Evolutionary conservation across 2,113 vertebrate species (phyloP).

Genomic region (Acanthochromis polyacanthus): DNA sequence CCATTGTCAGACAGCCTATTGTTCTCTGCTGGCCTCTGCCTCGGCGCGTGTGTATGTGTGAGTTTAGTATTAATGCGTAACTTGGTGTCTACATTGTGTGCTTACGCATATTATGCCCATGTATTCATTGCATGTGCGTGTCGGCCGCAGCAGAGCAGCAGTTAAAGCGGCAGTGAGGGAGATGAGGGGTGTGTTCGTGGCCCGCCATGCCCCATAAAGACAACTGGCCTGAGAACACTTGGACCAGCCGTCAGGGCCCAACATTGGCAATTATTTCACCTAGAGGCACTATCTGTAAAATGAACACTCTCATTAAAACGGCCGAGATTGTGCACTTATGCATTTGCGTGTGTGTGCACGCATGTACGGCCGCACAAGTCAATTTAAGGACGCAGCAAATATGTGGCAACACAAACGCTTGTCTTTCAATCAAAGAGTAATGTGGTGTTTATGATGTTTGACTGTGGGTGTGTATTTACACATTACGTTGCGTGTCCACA

Average conservation of each 20-base stretch:
- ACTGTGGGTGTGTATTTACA: constrained; percentile 58
- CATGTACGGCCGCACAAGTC: constrained; percentile 9
- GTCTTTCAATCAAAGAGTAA: constrained; percentile 74
- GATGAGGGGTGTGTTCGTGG: constrained; percentile 59
- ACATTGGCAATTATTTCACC: constrained; percentile 79
- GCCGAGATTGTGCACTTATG: constrained; percentile 38
- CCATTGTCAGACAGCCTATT: constrained; percentile 79
- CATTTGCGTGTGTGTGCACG: constrained; percentile 6
- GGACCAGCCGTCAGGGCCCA: constrained; percentile 67
- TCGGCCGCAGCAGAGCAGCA: constrained; percentile 63
- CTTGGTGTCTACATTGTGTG: constrained; percentile 64
- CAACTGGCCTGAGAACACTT: constrained; percentile 79
- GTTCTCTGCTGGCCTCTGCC: constrained; percentile 75
- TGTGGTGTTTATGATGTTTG: constrained; percentile 73
- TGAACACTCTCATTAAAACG: constrained; percentile 81
- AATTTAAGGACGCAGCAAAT: constrained; percentile 62
- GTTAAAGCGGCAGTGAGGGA: constrained; percentile 66
- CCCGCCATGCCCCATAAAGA: constrained; percentile 70
- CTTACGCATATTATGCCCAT: constrained; percentile 75
- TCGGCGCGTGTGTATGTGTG: constrained; percentile 37
- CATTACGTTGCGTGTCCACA: constrained; percentile 25
- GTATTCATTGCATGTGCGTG: constrained; percentile 60
- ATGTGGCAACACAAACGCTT: constrained; percentile 62
- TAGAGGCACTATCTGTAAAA: constrained; percentile 76
- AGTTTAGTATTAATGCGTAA: constrained; percentile 66